These are phyloP conservation scores for Phania funesta DNA, from an alignment of 2,888 invertebrate species.

Conservation along the genomic window DNA sequence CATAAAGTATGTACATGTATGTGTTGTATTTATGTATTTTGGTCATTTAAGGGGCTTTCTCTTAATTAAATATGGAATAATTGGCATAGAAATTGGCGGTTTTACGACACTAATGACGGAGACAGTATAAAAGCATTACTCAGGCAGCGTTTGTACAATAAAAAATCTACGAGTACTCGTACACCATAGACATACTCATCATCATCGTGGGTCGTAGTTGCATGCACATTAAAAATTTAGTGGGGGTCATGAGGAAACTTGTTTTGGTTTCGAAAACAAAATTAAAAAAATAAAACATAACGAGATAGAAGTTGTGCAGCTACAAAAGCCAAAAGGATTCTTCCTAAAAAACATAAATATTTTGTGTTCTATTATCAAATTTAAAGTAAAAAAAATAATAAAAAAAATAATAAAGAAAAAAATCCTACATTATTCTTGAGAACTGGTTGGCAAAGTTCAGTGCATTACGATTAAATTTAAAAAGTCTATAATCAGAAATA, in stretches of 20 bases:
- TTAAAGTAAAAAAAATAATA: slow-evolving; percentile 2
- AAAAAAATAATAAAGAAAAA: neutral
- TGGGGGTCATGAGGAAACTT: slow-evolving; percentile 43
- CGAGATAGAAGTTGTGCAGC: slow-evolving; percentile 56
- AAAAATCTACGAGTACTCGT: slow-evolving; percentile 19
- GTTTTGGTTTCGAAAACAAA: slow-evolving; percentile 56
- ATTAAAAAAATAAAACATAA: slow-evolving; percentile 53
- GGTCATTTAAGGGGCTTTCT: too few species aligned
- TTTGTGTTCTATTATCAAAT: slow-evolving; percentile 5
- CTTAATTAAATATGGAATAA: too few species aligned
- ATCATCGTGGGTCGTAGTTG: slow-evolving; percentile 6
- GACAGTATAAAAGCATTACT: neutral
- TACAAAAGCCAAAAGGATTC: slow-evolving; percentile 58
- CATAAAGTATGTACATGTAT: too few species aligned
- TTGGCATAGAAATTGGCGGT: neutral
- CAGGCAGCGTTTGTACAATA: slow-evolving; percentile 22
- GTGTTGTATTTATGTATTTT: too few species aligned
- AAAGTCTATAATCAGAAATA: neutral
- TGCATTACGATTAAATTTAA: neutral
- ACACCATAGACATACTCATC: slow-evolving; percentile 25
- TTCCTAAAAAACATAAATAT: slow-evolving; percentile 31
- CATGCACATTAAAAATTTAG: slow-evolving; percentile 38
- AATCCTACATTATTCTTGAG: neutral
- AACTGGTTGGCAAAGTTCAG: neutral
- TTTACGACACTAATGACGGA: neutral